Percentiles rank a stretch among this genome's conserved stretches.
These are phyloP conservation scores for Cyprinodon brontotheroides DNA, from an alignment of 2,113 vertebrate genomes.

Conservation along the genomic window DNA sequence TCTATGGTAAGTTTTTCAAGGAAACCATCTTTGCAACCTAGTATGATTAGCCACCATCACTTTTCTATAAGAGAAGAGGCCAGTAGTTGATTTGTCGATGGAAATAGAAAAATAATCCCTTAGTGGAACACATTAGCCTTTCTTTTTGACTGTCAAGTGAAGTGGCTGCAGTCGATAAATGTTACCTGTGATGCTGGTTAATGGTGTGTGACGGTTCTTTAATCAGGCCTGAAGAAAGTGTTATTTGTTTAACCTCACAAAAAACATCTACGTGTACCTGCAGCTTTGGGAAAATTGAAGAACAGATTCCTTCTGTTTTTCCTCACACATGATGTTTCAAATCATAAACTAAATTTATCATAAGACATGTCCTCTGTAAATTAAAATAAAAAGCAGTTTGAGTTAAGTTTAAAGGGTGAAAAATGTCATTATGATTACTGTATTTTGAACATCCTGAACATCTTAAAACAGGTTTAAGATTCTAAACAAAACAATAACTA, in stretches of 20 bases:
- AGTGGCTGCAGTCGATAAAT: slow-evolving; percentile 36
- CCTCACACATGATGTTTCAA: not conserved
- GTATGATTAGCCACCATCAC: slow-evolving; percentile 30
- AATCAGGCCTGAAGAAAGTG: slow-evolving; percentile 15
- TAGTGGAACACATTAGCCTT: slow-evolving; percentile 30
- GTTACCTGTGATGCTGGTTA: slow-evolving; percentile 51
- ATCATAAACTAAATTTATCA: not conserved
- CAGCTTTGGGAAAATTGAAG: not conserved
- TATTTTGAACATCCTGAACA: too few species aligned
- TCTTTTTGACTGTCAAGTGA: slow-evolving; percentile 51
- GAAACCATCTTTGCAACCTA: slow-evolving; percentile 5
- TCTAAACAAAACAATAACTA: too few species aligned
- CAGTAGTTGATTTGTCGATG: slow-evolving; percentile 52
- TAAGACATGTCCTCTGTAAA: too few species aligned
- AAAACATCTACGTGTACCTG: not conserved
- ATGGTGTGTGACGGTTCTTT: slow-evolving; percentile 24
- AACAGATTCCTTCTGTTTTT: not conserved
- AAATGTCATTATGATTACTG: too few species aligned
- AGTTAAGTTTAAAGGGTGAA: too few species aligned
- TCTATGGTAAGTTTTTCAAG: slow-evolving; percentile 76
- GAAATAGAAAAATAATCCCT: slow-evolving; percentile 37
- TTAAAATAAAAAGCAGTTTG: too few species aligned
- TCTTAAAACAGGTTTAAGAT: too few species aligned
- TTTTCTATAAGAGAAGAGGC: slow-evolving; percentile 40
- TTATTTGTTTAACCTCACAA: not conserved